phyloP scores from a whole-genome alignment of 2,113 vertebrate genomes.

The Loxodonta africana region DNA sequence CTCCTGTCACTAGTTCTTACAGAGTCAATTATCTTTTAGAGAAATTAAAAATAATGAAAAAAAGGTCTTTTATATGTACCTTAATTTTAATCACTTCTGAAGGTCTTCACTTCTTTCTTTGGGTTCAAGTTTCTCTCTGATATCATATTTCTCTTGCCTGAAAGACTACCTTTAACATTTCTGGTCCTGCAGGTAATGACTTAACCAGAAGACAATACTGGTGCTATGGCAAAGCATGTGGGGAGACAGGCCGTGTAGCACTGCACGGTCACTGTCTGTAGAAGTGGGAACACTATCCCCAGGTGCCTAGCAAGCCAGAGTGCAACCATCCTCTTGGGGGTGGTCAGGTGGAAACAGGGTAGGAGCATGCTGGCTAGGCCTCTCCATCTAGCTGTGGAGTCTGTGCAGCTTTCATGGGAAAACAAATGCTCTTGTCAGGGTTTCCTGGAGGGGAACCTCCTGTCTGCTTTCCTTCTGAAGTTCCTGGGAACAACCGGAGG shows the following conservation, averaged over 20 bases:
- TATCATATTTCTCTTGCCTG: background rate
- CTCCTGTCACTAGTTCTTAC: background rate
- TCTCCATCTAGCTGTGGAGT: background rate
- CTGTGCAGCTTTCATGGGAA: background rate
- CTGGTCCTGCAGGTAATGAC: background rate
- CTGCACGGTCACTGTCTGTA: too few species aligned
- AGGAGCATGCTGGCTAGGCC: background rate
- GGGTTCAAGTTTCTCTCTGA: background rate
- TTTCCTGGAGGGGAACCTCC: background rate
- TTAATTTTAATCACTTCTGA: background rate
- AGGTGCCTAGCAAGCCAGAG: background rate
- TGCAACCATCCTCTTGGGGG: too few species aligned
- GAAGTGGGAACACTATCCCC: background rate
- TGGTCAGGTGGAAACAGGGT: background rate
- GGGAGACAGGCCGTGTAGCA: background rate
- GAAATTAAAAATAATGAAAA: too few species aligned
- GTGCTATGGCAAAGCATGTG: slow-evolving; percentile 56
- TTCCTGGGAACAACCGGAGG: background rate
- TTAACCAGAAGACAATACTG: slow-evolving; percentile 78
- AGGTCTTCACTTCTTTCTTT: background rate
- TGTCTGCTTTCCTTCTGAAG: background rate
- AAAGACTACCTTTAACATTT: background rate
- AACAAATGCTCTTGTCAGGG: background rate
- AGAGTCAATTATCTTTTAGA: background rate
- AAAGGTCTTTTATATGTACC: background rate